Base-by-base conservation (phyloP, 2,888 invertebrate genomes). In the Luperina testacea region DNA sequence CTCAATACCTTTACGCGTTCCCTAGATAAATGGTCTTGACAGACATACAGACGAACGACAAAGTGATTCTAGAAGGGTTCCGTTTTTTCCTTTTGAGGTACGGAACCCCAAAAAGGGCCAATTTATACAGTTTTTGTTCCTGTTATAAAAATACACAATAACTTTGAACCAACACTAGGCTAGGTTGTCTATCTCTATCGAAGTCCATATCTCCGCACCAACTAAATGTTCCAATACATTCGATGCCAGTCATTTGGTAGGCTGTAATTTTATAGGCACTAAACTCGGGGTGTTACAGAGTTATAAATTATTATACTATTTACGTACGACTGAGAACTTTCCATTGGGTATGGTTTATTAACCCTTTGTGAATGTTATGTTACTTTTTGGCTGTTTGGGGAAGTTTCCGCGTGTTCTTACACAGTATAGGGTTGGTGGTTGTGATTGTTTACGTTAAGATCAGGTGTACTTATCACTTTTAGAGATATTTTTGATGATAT, bases 291-390 rank as follows among this genome's bases (percentile, higher is more conserved):
- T 89, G 88, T 90, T 88, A 90, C 90, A 89, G 83, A 88, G 86
- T 81, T 88, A 90, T 90, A 91, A 91, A 91, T 93, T 92, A 93
- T 91, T 89, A 89, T 90, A 90, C 86, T 91, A 92, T 93, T 93
- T 92, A 88, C 90, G 83, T 83, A 85, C 86, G 78, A 77, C 68
- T 81, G 86, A 90, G 88, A 81, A 90, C 85, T 90, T 93, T 92
- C 93, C 91, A 77, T 80, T 38, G 68, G 70, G 64, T 75, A 61
- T 67, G 73, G 68, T 79, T 83, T 77, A 77, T 57, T 83, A 64
- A 63, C 48, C 70, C 61, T 71, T 42, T 59, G 42, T 24, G 42
- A 74, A 80, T 78, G 80, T 74, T 80, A 65, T 80, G 76, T 79
- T 84, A 69, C 63, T 53, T n/a, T 72, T 51, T 24, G 24, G 8